Percentiles rank a stretch among this genome's conserved stretches.
These are phyloP conservation scores for Psilanteris sp. DNA, from an alignment of 1,140 invertebrate genomes.

Conservation along the genomic window DNA sequence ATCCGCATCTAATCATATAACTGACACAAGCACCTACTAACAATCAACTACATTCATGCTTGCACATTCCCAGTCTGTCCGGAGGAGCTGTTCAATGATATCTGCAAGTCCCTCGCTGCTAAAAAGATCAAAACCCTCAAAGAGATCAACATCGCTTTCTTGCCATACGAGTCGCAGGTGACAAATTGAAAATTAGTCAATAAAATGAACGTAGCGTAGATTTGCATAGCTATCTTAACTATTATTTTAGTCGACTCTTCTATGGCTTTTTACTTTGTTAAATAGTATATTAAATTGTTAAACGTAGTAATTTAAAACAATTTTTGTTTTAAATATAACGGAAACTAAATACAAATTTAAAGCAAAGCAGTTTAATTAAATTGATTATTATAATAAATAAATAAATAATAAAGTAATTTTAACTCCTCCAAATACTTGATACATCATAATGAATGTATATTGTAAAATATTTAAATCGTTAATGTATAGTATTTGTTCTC, in stretches of 20 bases:
- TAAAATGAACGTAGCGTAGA: slow-evolving; percentile 38
- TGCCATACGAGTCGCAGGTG: slow-evolving; percentile 99
- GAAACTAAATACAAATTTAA: no score
- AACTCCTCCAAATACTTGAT: slow-evolving; percentile 6
- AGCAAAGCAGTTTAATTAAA: no score
- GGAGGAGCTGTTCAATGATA: slow-evolving; percentile 95
- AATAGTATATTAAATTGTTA: no score
- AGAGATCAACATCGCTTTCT: slow-evolving; percentile 99
- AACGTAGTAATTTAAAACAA: no score
- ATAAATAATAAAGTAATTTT: not conserved
- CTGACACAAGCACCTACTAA: slow-evolving; percentile 71
- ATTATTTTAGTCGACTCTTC: slow-evolving; percentile 26
- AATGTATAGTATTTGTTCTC: no score
- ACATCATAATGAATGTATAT: no score
- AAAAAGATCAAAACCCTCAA: slow-evolving; percentile 99
- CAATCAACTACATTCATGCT: slow-evolving; percentile 75
- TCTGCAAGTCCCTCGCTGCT: slow-evolving; percentile 96
- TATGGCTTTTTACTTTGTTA: slow-evolving; percentile 29
- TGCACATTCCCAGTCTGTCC: slow-evolving; percentile 86
- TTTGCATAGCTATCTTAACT: slow-evolving; percentile 24
- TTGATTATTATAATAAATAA: no score
- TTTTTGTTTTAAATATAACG: no score
- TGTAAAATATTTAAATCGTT: no score
- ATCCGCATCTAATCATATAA: not conserved
- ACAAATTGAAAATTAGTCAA: slow-evolving; percentile 53